Evolutionary conservation across 2,797 vertebrate species (phyloP).

Genomic region (Coluber constrictor): DNA sequence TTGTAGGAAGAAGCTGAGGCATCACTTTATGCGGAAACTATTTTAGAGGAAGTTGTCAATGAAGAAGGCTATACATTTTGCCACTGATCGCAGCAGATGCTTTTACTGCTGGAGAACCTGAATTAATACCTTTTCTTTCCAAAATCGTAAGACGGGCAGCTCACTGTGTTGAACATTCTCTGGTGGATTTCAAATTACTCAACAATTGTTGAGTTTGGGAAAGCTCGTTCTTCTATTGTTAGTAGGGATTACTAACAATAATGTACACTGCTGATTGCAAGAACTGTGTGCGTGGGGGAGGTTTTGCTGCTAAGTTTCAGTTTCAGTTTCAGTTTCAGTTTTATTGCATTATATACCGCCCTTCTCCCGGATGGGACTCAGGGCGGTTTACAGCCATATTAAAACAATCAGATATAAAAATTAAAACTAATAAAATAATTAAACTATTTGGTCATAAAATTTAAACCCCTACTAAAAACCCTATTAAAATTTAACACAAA

Average conservation of each 20-base stretch:
- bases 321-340: too few species aligned
- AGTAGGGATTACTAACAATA: neutral
- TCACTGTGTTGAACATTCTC: neutral
- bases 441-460: too few species aligned
- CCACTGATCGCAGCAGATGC: neutral
- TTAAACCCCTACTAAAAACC: too few species aligned
- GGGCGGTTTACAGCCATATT: too few species aligned
- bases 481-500: too few species aligned
- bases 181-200: neutral
- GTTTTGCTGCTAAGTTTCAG: neutral
- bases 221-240: neutral
- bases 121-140: neutral
- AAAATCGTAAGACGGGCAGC: neutral
- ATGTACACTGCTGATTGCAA: neutral
- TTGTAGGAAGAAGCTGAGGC: neutral
- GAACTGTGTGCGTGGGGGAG: neutral
- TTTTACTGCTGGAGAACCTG: neutral
- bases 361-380: too few species aligned
- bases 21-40: neutral
- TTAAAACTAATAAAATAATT: too few species aligned
- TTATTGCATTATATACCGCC: too few species aligned
- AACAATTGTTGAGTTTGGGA: neutral
- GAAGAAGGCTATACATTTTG: neutral
- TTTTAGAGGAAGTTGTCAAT: neutral
- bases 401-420: too few species aligned